Evolutionary conservation across 1,140 invertebrate genomes (phyloP).

Genomic region (Tetramorium parvispinum): DNA sequence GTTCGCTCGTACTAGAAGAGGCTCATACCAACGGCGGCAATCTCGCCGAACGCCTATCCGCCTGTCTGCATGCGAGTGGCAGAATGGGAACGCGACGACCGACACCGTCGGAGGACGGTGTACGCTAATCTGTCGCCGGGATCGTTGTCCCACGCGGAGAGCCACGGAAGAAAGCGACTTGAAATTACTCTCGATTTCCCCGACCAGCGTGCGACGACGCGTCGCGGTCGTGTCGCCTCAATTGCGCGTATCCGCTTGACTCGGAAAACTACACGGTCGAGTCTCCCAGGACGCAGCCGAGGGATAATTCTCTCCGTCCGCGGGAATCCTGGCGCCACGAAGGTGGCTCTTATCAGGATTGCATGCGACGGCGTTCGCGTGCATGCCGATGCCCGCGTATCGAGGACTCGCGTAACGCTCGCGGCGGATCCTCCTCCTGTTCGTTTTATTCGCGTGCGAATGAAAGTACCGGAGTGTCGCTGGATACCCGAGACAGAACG

Average conservation of each 20-base stretch:
- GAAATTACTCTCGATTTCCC: constrained; percentile 61
- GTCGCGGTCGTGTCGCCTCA: neutral
- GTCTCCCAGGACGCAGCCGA: neutral
- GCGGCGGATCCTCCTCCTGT: neutral
- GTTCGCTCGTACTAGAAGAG: neutral
- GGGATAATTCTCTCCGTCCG: neutral
- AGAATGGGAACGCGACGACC: constrained; percentile 42
- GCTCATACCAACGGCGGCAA: neutral
- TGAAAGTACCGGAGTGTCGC: neutral
- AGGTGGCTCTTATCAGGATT: constrained; percentile 10
- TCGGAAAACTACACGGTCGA: neutral
- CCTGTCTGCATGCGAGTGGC: constrained; percentile 13
- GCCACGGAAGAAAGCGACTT: constrained; percentile 34
- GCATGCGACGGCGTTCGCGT: constrained; percentile 30
- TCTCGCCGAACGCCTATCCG: constrained; percentile 18
- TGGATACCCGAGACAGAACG: neutral
- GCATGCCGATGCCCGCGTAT: constrained; percentile 4
- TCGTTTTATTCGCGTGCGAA: constrained; percentile 36
- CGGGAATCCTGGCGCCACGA: constrained; percentile 19
- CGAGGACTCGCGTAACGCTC: neutral
- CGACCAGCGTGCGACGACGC: neutral
- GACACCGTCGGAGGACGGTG: neutral
- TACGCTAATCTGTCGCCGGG: constrained; percentile 29
- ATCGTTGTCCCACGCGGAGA: constrained; percentile 44
- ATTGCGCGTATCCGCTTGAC: constrained; percentile 24